Evolutionary conservation across 1,140 invertebrate genomes (phyloP).

Genomic region (Phortica variegata): DNA sequence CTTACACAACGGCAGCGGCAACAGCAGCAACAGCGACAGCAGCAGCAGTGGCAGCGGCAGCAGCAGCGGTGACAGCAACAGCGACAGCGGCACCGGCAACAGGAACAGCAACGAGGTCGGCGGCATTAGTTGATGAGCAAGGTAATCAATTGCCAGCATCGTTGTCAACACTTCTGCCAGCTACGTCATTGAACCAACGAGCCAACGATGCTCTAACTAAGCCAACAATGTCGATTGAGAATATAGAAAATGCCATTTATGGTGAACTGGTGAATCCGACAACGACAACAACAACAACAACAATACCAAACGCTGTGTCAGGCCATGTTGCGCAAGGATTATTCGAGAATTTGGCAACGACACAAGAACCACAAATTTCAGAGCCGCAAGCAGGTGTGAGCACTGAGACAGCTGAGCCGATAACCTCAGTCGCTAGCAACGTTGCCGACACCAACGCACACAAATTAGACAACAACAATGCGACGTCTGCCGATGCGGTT

Average conservation of each 20-base stretch:
- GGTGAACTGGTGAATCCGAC: slow-evolving; percentile 43
- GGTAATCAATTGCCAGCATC: slow-evolving; percentile 1
- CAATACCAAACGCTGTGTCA: slow-evolving; percentile 1
- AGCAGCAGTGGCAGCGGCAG: slow-evolving; percentile 34
- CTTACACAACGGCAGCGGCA: neutral
- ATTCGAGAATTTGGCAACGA: slow-evolving; percentile 36
- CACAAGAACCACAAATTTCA: neutral
- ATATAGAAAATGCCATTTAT: slow-evolving; percentile 57
- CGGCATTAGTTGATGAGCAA: slow-evolving; percentile 14
- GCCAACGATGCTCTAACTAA: slow-evolving; percentile 8
- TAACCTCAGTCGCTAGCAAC: slow-evolving; percentile 1
- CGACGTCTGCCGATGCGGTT: slow-evolving; percentile 4
- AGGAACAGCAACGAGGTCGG: slow-evolving; percentile 5
- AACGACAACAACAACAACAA: slow-evolving; percentile 4
- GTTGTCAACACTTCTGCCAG: neutral
- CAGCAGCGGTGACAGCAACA: slow-evolving; percentile 54
- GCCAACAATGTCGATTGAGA: slow-evolving; percentile 49
- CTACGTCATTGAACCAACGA: too few relatives aligned
- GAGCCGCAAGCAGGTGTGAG: too few relatives aligned
- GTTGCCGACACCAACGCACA: slow-evolving; percentile 9
- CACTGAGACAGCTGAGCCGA: too few relatives aligned
- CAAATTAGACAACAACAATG: neutral
- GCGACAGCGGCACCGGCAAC: slow-evolving; percentile 23
- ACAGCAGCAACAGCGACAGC: neutral
- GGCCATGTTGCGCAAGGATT: slow-evolving; percentile 24